These are phyloP conservation scores for Rhinella marina DNA, from an alignment of 2,797 vertebrate genomes.

Conservation along the genomic window DNA sequence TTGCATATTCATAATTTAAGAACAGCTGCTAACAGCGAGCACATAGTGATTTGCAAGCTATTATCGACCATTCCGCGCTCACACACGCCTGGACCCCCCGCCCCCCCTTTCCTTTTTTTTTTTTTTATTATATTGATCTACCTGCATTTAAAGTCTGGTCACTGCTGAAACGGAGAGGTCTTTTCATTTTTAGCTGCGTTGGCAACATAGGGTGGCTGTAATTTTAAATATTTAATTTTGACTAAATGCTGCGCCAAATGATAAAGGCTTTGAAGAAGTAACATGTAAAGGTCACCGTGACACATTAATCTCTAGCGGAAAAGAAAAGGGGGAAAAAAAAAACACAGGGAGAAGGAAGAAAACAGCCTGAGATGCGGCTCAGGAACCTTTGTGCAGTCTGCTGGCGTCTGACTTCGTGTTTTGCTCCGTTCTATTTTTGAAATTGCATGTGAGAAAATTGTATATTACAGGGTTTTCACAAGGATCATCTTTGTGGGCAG, in stretches of 20 bases:
- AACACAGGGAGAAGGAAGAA: conserved; percentile 58
- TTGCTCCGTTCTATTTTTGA: not conserved
- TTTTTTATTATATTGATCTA: conserved; percentile 84
- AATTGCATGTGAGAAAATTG: conserved; percentile 26
- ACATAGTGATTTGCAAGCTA: conserved; percentile 75
- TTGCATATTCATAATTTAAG: conserved; percentile 85
- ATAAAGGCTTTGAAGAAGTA: conserved; percentile 66
- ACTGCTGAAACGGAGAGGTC: conserved; percentile 84
- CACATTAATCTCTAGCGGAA: conserved; percentile 59
- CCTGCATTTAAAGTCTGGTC: conserved; percentile 89
- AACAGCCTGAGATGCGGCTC: conserved; percentile 51
- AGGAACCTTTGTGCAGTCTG: conserved; percentile 53
- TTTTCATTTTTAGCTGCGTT: conserved; percentile 89
- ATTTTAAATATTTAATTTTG: conserved; percentile 90
- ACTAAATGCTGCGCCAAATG: conserved; percentile 79
- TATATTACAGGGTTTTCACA: conserved; percentile 9
- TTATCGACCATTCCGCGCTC: conserved; percentile 77
- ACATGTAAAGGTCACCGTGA: conserved; percentile 68
- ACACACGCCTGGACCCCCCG: conserved; percentile 65
- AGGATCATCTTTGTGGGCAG: not conserved
- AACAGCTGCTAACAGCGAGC: conserved; percentile 84
- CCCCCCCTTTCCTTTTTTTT: conserved; percentile 63
- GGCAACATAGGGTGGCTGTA: conserved; percentile 79
- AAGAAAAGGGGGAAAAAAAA: conserved; percentile 44
- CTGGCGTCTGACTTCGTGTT: not conserved